phyloP scores from a whole-genome alignment of 2,888 invertebrate genomes.

The Synergus umbraculus region DNA sequence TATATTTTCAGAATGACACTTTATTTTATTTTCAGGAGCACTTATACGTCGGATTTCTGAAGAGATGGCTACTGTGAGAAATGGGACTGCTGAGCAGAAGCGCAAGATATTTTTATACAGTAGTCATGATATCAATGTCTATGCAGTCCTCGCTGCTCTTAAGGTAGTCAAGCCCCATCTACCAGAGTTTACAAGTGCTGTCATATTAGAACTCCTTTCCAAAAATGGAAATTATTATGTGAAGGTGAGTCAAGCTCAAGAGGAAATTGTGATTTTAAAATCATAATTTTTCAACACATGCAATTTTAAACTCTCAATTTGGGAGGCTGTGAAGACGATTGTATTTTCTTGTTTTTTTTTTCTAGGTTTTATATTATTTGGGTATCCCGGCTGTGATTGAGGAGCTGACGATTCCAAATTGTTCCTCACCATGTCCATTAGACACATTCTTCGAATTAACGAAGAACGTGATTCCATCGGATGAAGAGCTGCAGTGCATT shows the following conservation, averaged over 20 bases:
- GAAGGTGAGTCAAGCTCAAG: slow-evolving; percentile 59
- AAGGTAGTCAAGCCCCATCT: slow-evolving; percentile 67
- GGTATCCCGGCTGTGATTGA: neutral
- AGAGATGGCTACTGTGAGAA: slow-evolving; percentile 58
- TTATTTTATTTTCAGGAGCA: slow-evolving; percentile 50
- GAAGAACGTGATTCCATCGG: slow-evolving; percentile 77
- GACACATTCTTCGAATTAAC: slow-evolving; percentile 78
- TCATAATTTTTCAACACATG: too few species aligned
- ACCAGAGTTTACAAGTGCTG: slow-evolving; percentile 65
- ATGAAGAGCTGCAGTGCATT: slow-evolving; percentile 69
- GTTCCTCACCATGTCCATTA: slow-evolving; percentile 79
- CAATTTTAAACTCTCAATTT: too few species aligned
- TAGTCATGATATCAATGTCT: slow-evolving; percentile 69
- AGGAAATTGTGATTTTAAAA: too few species aligned
- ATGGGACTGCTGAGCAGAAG: slow-evolving; percentile 67
- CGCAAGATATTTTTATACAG: slow-evolving; percentile 71
- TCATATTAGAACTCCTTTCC: slow-evolving; percentile 67
- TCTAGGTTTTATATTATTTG: slow-evolving; percentile 16
- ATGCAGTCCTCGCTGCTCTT: slow-evolving; percentile 66
- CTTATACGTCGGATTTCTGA: slow-evolving; percentile 46
- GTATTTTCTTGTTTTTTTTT: neutral
- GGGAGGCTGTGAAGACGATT: neutral
- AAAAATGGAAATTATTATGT: slow-evolving; percentile 60
- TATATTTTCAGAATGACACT: neutral
- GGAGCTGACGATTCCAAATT: slow-evolving; percentile 75